Percentiles rank a stretch among this genome's conserved stretches.
Conservation (phyloP, 2,888 invertebrate species). For the Phoenoteleia sp. region DNA sequence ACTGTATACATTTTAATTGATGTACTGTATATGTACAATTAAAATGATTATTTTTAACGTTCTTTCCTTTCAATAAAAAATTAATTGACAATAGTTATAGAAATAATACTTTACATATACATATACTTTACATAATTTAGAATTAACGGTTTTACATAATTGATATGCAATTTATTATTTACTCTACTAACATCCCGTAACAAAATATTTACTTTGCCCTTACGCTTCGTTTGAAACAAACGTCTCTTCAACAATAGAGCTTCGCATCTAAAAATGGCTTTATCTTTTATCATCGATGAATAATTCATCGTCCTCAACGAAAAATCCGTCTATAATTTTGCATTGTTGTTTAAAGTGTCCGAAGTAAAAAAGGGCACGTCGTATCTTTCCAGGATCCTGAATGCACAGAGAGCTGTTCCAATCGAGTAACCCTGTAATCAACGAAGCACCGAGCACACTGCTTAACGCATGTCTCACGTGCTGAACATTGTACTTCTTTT, state of each 20-base stretch:
- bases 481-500: slow-evolving; percentile 61
- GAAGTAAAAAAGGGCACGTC: slow-evolving; percentile 34
- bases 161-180: too few relatives aligned
- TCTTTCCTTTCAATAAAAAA: too few relatives aligned
- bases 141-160: too few relatives aligned
- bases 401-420: slow-evolving; percentile 66
- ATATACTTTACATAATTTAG: too few relatives aligned
- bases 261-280: slow-evolving; percentile 15
- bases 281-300: slow-evolving; percentile 64
- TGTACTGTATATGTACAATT: too few relatives aligned
- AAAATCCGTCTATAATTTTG: slow-evolving; percentile 66
- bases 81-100: too few relatives aligned
- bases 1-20: too few relatives aligned
- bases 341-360: slow-evolving; percentile 59
- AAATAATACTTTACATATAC: too few relatives aligned
- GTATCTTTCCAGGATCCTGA: slow-evolving; percentile 67
- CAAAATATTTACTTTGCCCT: neutral
- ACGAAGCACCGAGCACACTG: slow-evolving; percentile 63
- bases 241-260: slow-evolving; percentile 48
- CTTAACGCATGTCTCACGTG: slow-evolving; percentile 67
- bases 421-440: slow-evolving; percentile 61
- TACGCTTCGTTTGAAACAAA: slow-evolving; percentile 31
- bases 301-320: slow-evolving; percentile 62
- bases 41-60: too few relatives aligned
- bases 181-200: too few relatives aligned